These are phyloP conservation scores for Mythimna impura DNA, from an alignment of 2,888 invertebrate genomes.

Conservation along the genomic window DNA sequence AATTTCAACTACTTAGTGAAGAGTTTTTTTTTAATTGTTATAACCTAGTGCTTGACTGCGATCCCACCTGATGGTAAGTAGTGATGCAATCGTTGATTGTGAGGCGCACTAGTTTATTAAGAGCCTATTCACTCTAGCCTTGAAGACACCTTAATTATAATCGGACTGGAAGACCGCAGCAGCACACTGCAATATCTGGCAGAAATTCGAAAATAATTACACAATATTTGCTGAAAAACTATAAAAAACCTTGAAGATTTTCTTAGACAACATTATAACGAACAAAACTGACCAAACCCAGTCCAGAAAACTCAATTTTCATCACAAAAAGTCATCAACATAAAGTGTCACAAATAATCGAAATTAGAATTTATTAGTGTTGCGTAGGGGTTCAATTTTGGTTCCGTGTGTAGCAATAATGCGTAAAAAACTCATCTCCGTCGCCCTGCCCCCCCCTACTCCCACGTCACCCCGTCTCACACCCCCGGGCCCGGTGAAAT, in stretches of 20 bases:
- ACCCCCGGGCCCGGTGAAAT: slow-evolving; percentile 85
- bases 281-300: slow-evolving; percentile 28
- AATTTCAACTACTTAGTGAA: not conserved
- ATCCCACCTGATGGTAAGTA: no score
- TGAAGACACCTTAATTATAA: no score
- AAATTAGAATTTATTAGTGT: slow-evolving; percentile 87
- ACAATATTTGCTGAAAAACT: not conserved
- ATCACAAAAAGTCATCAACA: slow-evolving; percentile 64
- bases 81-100: no score
- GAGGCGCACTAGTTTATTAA: no score
- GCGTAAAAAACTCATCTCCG: slow-evolving; percentile 90
- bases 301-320: slow-evolving; percentile 58
- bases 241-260: not conserved
- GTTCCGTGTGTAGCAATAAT: slow-evolving; percentile 88
- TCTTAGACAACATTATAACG: slow-evolving; percentile 5
- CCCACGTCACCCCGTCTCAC: slow-evolving; percentile 55
- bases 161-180: not conserved
- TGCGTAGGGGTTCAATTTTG: slow-evolving; percentile 83
- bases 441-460: slow-evolving; percentile 69
- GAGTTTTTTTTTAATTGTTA: no score
- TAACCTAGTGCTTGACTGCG: no score
- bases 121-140: no score
- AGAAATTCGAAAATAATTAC: not conserved
- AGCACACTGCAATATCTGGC: not conserved
- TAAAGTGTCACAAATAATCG: slow-evolving; percentile 82